Conservation (phyloP, 2,888 invertebrate genomes). For the Phrixothrix hirtus region DNA sequence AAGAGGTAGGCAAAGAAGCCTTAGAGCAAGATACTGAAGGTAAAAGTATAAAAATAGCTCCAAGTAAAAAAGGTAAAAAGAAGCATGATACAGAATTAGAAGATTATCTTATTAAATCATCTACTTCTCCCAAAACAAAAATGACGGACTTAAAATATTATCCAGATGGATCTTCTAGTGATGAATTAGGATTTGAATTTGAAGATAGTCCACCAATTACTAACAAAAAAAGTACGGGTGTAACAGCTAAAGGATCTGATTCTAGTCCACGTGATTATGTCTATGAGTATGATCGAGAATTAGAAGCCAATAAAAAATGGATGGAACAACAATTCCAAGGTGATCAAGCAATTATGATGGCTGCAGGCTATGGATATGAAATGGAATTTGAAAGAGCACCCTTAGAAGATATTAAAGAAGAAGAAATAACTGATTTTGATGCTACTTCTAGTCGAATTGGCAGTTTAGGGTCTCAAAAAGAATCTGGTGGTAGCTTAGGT, state of each 20-base stretch:
- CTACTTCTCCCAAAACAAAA: constrained; percentile 60
- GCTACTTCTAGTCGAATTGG: constrained; percentile 72
- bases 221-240: constrained; percentile 42
- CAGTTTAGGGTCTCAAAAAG: constrained; percentile 77
- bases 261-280: constrained; percentile 53
- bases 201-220: constrained; percentile 66
- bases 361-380: constrained; percentile 67
- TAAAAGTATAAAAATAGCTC: constrained; percentile 72
- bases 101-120: constrained; percentile 69
- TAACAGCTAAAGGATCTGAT: constrained; percentile 45
- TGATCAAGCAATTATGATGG: constrained; percentile 64
- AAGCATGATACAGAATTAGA: constrained; percentile 74
- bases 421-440: constrained; percentile 86
- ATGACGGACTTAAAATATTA: constrained; percentile 58
- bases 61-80: constrained; percentile 56
- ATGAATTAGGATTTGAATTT: constrained; percentile 69
- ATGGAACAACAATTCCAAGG: constrained; percentile 87
- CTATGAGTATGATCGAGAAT: constrained; percentile 60
- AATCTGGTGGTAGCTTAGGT: constrained; percentile 74
- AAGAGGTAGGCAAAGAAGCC: constrained; percentile 86
- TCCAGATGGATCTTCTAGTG: constrained; percentile 60
- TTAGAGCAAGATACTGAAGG: constrained; percentile 82
- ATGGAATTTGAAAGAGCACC: constrained; percentile 83
- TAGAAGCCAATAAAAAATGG: constrained; percentile 83
- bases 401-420: constrained; percentile 89